Evolutionary conservation across 2,888 invertebrate genomes (phyloP).

Genomic region (Noctua pronuba): DNA sequence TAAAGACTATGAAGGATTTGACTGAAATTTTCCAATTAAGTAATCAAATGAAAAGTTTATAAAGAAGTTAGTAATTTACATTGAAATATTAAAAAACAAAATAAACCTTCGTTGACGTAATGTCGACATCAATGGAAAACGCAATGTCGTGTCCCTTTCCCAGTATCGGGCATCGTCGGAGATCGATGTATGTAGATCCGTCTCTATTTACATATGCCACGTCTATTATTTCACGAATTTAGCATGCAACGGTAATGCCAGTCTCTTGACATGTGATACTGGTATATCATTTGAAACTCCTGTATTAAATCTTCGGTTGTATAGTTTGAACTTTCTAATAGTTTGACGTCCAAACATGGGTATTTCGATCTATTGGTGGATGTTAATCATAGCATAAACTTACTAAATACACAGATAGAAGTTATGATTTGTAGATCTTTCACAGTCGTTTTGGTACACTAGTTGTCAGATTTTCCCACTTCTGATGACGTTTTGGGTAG

Average conservation of each 20-base stretch:
- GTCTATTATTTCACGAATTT: slow-evolving; percentile 86
- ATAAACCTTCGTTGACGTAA: neutral
- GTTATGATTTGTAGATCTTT: neutral
- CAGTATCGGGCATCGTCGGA: slow-evolving; percentile 80
- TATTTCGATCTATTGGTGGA: slow-evolving; percentile 29
- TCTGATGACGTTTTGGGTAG: no score
- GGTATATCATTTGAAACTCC: slow-evolving; percentile 66
- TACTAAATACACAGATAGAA: no score
- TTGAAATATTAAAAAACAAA: neutral
- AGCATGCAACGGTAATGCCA: slow-evolving; percentile 75
- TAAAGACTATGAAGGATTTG: neutral
- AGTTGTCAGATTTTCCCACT: no score
- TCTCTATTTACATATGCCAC: slow-evolving; percentile 85
- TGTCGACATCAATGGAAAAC: slow-evolving; percentile 74
- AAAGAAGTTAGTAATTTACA: neutral
- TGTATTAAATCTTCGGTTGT: slow-evolving; percentile 61
- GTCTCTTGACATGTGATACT: slow-evolving; percentile 60
- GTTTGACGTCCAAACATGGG: slow-evolving; percentile 56
- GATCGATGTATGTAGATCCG: slow-evolving; percentile 88
- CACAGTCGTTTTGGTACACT: no score
- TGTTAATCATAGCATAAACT: no score
- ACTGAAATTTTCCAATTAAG: neutral
- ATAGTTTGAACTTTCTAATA: slow-evolving; percentile 62
- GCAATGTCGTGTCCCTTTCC: slow-evolving; percentile 77
- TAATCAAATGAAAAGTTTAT: neutral